phyloP scores from a whole-genome alignment of 2,113 vertebrate genomes.

The Hemicordylus capensis region DNA sequence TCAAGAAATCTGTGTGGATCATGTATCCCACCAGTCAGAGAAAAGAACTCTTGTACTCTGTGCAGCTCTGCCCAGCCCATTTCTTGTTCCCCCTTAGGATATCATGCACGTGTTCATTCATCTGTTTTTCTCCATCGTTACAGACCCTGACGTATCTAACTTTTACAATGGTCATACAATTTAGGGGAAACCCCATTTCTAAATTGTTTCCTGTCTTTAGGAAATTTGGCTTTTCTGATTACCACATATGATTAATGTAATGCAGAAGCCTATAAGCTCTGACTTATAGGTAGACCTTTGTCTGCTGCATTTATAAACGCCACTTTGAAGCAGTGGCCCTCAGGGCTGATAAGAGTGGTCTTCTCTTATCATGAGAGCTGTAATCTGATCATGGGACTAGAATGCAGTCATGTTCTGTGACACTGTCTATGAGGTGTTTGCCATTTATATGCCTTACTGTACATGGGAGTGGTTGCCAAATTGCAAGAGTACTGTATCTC shows the following conservation, averaged over 20 bases:
- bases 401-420: constrained; percentile 3
- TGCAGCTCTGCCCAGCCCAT: neutral
- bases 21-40: neutral
- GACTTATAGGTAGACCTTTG: neutral
- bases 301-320: constrained; percentile 35
- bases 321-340: constrained; percentile 26
- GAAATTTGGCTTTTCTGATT: too few relatives aligned
- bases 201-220: neutral
- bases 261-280: neutral
- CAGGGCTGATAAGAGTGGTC: too few relatives aligned
- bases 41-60: neutral
- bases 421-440: neutral
- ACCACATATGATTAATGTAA: too few relatives aligned
- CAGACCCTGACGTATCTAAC: neutral
- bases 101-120: neutral
- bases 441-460: neutral
- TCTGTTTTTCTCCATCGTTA: neutral
- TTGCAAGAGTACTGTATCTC: rapidly evolving
- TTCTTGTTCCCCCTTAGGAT: neutral
- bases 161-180: too few relatives aligned
- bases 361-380: too few relatives aligned
- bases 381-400: constrained; percentile 27
- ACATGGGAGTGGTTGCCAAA: neutral
- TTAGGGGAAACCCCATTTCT: neutral
- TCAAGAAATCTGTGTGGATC: too few relatives aligned